These are phyloP conservation scores for Lathamus discolor DNA, from an alignment of 2,113 vertebrate genomes.

Conservation along the genomic window DNA sequence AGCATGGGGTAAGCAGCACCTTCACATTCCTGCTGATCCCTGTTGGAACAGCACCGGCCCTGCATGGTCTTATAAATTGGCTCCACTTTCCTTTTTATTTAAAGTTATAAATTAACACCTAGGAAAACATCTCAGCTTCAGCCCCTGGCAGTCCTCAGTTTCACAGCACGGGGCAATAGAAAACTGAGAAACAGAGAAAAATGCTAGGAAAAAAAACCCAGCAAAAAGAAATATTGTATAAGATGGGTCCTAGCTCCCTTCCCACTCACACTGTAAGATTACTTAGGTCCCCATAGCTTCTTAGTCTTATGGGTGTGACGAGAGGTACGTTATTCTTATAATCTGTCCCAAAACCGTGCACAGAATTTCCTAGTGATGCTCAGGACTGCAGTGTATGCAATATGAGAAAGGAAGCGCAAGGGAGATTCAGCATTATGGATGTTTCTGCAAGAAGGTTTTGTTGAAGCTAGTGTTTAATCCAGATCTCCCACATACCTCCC, in stretches of 20 bases:
- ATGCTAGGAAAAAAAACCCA: rapidly evolving
- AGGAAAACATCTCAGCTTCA: not conserved
- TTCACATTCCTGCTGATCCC: not conserved
- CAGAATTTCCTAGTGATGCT: not conserved
- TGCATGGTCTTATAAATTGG: not conserved
- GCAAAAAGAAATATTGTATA: not conserved
- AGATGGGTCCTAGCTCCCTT: not conserved
- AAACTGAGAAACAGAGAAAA: not conserved
- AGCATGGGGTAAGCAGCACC: not conserved
- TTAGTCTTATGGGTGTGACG: not conserved
- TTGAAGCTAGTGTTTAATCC: not conserved
- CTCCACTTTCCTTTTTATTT: not conserved
- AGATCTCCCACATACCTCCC: not conserved
- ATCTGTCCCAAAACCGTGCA: not conserved
- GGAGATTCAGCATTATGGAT: not conserved
- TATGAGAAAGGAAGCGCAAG: not conserved
- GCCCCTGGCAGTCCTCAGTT: not conserved
- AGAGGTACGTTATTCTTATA: not conserved
- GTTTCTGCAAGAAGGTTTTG: not conserved
- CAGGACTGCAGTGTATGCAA: not conserved
- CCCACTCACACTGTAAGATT: not conserved
- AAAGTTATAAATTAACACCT: not conserved
- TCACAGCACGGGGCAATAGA: not conserved
- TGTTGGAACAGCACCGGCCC: not conserved
- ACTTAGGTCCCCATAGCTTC: not conserved